Evolutionary conservation across 2,113 vertebrate species (phyloP).

Genomic region (Galbula dea): DNA sequence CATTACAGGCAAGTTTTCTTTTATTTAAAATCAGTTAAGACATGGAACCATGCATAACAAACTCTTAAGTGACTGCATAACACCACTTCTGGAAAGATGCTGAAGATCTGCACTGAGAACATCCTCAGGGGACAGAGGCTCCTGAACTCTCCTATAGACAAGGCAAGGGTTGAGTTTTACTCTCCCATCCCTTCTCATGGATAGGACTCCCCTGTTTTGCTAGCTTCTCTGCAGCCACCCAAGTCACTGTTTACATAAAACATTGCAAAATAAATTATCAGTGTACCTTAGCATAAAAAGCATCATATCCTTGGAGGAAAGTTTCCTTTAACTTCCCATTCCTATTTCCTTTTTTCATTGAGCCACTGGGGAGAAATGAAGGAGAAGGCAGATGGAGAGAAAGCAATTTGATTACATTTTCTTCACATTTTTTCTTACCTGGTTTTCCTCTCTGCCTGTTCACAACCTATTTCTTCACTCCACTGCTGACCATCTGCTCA

Average conservation of each 20-base stretch:
- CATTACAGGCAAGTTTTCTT: neutral
- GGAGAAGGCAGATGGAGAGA: neutral
- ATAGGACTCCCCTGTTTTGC: neutral
- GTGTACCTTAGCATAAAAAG: neutral
- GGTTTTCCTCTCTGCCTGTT: neutral
- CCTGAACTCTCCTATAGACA: neutral
- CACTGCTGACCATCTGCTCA: slow-evolving; percentile 14
- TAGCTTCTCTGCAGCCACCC: neutral
- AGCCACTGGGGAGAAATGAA: neutral
- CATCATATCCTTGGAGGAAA: neutral
- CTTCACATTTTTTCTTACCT: neutral
- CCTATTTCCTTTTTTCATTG: neutral
- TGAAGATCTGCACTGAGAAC: neutral
- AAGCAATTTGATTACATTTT: neutral
- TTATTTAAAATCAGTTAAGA: neutral
- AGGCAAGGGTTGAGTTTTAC: neutral
- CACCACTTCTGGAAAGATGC: neutral
- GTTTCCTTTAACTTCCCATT: neutral
- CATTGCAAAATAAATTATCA: neutral
- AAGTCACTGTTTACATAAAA: neutral
- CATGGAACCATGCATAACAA: neutral
- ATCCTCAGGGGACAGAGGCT: neutral
- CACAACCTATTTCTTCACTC: neutral
- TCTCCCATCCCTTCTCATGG: neutral
- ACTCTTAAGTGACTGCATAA: neutral